A percentile compares a stretch with the other conserved stretches of the same genome.
These are phyloP conservation scores for Xanthia icteritia DNA, from an alignment of 2,888 invertebrate species.

Conservation along the genomic window DNA sequence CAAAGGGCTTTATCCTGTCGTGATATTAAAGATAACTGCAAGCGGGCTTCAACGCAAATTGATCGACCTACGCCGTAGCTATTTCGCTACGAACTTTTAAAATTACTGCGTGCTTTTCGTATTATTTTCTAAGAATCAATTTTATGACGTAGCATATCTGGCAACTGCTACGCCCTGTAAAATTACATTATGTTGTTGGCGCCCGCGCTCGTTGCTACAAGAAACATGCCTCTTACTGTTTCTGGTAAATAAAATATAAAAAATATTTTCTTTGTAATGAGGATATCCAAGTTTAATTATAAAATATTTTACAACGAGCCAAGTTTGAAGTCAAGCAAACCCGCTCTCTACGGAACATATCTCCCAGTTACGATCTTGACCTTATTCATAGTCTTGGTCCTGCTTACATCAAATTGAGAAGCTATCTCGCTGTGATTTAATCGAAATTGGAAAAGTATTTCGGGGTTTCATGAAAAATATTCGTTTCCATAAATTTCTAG, in stretches of 20 bases:
- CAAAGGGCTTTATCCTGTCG: not conserved
- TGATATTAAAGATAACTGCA: not conserved
- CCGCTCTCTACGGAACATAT: conserved; percentile 16
- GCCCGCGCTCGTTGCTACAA: not conserved
- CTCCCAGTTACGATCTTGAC: conserved; percentile 25
- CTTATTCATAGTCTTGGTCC: conserved; percentile 45
- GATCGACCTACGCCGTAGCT: conserved; percentile 10
- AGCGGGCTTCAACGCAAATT: not conserved
- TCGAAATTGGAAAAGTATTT: conserved; percentile 48
- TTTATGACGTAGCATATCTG: conserved; percentile 3
- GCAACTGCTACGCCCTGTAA: conserved; percentile 5
- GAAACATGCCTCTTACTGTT: not conserved
- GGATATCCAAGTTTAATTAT: conserved; percentile 1
- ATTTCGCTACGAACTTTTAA: conserved; percentile 18
- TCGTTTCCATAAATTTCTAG: conserved; percentile 16
- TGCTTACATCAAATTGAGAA: conserved; percentile 30
- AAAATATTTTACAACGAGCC: conserved; percentile 21
- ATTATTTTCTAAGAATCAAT: conserved; percentile 13
- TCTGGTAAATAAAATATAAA: not conserved
- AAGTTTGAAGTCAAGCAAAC: conserved; percentile 23
- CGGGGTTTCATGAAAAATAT: not conserved
- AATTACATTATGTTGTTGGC: conserved; percentile 3
- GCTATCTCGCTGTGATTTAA: conserved; percentile 40
- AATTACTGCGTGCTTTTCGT: not conserved
- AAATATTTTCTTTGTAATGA: not conserved